Evolutionary conservation across 1,140 invertebrate species (phyloP).

Genomic region (Mamestra configurata): DNA sequence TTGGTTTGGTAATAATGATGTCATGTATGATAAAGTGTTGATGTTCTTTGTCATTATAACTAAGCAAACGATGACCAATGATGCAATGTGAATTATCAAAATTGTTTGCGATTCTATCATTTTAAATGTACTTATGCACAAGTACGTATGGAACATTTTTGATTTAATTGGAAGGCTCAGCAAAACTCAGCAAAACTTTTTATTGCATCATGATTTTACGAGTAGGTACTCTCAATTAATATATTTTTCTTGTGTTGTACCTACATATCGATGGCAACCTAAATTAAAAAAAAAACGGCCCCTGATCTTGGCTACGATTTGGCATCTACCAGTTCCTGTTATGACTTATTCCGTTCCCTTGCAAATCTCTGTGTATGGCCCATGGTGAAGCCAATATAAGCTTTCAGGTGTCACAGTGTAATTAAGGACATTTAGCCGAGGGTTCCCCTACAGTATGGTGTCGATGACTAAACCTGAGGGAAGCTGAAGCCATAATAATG

Average conservation of each 20-base stretch:
- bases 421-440: constrained; percentile 63
- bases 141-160: too few species aligned
- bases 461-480: constrained; percentile 83
- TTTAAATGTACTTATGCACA: too few species aligned
- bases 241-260: too few species aligned
- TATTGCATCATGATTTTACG: too few species aligned
- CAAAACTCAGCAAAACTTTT: too few species aligned
- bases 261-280: too few species aligned
- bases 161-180: too few species aligned
- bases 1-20: constrained; percentile 9
- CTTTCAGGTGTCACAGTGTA: constrained; percentile 50
- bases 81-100: not conserved
- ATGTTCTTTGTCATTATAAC: not conserved
- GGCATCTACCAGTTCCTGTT: not conserved
- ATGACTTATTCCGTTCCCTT: not conserved
- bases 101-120: too few species aligned
- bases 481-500: constrained; percentile 84
- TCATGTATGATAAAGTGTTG: not conserved
- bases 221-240: too few species aligned
- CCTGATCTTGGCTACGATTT: too few species aligned
- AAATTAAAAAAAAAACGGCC: too few species aligned
- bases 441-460: constrained; percentile 68
- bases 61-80: not conserved
- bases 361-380: constrained; percentile 4
- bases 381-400: constrained; percentile 16